phyloP scores from a whole-genome alignment of 2,113 vertebrate genomes.

The Nestor notabilis region DNA sequence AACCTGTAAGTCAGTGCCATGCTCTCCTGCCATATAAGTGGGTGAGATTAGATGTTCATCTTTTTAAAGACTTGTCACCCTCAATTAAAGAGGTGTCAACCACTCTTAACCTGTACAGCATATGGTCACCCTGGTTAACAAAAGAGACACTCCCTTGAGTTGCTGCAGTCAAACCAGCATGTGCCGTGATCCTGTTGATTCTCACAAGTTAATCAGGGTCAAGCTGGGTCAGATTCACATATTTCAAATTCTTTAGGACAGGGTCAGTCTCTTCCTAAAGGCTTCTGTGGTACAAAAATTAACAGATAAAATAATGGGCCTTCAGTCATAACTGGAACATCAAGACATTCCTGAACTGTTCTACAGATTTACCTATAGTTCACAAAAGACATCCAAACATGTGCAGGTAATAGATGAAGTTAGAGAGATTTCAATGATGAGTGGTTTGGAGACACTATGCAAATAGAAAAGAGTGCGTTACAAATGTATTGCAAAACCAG shows the following conservation, averaged over 20 bases:
- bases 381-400: background rate
- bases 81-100: slow-evolving; percentile 3
- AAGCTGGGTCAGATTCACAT: background rate
- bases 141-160: background rate
- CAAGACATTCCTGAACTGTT: background rate
- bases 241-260: background rate
- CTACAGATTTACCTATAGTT: background rate
- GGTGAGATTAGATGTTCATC: background rate
- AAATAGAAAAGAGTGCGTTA: background rate
- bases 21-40: background rate
- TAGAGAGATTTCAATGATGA: background rate
- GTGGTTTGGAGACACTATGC: background rate
- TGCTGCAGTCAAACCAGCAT: background rate
- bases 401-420: background rate
- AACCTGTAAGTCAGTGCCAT: background rate
- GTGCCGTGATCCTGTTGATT: slow-evolving; percentile 2
- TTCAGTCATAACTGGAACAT: background rate
- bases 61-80: slow-evolving; percentile 19
- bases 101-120: background rate
- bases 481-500: background rate
- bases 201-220: background rate
- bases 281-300: background rate
- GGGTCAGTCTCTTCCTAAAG: background rate
- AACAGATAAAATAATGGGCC: background rate
- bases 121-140: background rate